Evolutionary conservation across 92 coral and sea anemone genomes (phyloP), one percentile per base, ranked within the genome.

Genomic region (Siderastrea siderea): DNA sequence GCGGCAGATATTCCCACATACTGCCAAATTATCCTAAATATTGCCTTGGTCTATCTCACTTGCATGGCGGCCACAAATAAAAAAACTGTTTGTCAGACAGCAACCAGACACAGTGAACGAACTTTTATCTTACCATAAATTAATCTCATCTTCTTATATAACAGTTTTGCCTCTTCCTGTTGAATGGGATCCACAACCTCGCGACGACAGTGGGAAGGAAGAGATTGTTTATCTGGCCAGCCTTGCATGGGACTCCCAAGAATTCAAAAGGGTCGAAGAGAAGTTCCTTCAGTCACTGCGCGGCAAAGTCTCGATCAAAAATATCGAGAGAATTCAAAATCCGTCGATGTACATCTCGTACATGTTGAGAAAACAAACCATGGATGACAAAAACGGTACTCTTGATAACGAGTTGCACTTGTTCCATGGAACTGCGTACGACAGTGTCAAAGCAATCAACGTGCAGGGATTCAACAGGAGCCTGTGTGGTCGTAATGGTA

Each of bases 141-240:
- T 53, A 53, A 55, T 55, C 61, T 14, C 61, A 7, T 55, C 61
- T 45, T 1, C 13, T 66, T 3, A 61, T 47, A 19, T 45, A 71
- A 17, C 50, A 83, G 87, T 83, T 26, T 48, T 71, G 5, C 87
- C 79, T 72, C 88, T 91, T 49, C 96, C 96, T 57, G 92, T 81
- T 58, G 67, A 75, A 14, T 93, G 96, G 96, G 96, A 87, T 5
- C 74, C 96, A 1, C 96, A 88, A 14, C 96, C 96, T n/a, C 61
- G 61, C 0, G 94, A 91, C 75, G 79, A 71, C 11, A 59, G 71
- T 1, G 92, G 91, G 9, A 87, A 91, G 57, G 94, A 91, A 15
- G 72, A 16, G 15, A 64, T 8, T 4, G 76, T 91, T 6, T 92
- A 93, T 7, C 69, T 84, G 52, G 96, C 88, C n/a, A 38, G 45